Conservation (phyloP, 2,797 vertebrate genomes). For the Alectoris magna region DNA sequence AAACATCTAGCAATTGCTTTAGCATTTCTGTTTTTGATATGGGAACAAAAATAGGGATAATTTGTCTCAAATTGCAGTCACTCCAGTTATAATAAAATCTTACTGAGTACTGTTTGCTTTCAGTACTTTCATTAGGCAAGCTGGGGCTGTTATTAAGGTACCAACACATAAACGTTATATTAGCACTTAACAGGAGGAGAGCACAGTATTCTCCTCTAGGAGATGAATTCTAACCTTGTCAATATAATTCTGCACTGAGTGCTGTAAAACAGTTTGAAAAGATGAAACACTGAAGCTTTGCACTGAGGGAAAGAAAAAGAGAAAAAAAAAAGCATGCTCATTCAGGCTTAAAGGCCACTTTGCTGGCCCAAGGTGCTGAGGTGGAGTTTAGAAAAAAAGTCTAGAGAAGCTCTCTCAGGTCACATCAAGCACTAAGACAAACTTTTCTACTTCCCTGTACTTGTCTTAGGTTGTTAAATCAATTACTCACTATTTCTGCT, state of each 20-base stretch:
- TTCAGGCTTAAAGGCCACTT: slow-evolving; percentile 93
- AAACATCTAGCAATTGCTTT: slow-evolving; percentile 82
- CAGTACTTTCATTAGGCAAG: slow-evolving; percentile 85
- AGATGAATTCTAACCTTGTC: slow-evolving; percentile 90
- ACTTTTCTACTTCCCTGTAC: slow-evolving; percentile 81
- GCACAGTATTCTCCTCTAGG: slow-evolving; percentile 86
- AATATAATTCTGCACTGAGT: slow-evolving; percentile 89
- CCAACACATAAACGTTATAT: slow-evolving; percentile 92
- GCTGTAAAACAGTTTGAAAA: slow-evolving; percentile 84
- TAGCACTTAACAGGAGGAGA: slow-evolving; percentile 88
- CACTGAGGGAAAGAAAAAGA: slow-evolving; percentile 53
- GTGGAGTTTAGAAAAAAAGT: slow-evolving; percentile 74
- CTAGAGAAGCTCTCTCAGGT: slow-evolving; percentile 81
- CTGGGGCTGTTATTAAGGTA: slow-evolving; percentile 81
- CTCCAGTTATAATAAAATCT: slow-evolving; percentile 86
- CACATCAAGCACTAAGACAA: slow-evolving; percentile 81
- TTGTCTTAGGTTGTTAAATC: slow-evolving; percentile 86
- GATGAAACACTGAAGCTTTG: slow-evolving; percentile 80
- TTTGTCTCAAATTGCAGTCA: slow-evolving; percentile 84
- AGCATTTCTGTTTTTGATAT: slow-evolving; percentile 83
- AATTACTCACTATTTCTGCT: slow-evolving; percentile 76
- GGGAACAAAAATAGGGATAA: slow-evolving; percentile 81
- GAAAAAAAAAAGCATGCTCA: slow-evolving; percentile 81
- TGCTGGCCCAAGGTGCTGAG: slow-evolving; percentile 84
- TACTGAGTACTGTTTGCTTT: slow-evolving; percentile 82